These are phyloP conservation scores for Polyergus mexicanus DNA, from an alignment of 1,140 invertebrate species.

Conservation along the genomic window DNA sequence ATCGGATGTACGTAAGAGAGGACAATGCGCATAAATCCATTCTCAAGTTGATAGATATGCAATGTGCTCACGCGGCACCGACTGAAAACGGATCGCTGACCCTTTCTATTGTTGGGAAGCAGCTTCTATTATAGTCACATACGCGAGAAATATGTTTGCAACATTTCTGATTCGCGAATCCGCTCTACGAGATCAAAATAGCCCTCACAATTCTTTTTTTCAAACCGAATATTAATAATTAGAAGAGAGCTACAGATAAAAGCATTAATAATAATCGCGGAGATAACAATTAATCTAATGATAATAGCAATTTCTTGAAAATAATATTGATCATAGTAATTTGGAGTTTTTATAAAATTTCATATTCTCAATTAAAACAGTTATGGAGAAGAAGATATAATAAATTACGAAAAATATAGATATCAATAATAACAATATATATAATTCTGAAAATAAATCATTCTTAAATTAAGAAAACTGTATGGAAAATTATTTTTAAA, in stretches of 20 bases:
- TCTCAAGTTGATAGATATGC: conserved; percentile 73
- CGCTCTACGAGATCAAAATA: background rate
- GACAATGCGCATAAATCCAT: conserved; percentile 72
- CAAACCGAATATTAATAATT: conserved; percentile 1
- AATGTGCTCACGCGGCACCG: conserved; percentile 61
- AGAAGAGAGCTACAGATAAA: background rate
- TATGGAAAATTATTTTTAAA: background rate
- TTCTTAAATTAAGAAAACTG: background rate
- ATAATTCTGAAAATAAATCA: background rate
- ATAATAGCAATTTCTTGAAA: background rate
- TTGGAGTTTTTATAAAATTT: background rate
- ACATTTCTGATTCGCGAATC: background rate
- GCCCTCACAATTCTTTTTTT: background rate
- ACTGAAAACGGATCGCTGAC: conserved; percentile 65
- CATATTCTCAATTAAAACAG: background rate
- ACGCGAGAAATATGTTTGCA: background rate
- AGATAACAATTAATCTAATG: background rate
- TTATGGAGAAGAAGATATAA: background rate
- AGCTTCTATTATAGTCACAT: conserved; percentile 53
- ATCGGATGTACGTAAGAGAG: conserved; percentile 22
- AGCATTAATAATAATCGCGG: too few species aligned
- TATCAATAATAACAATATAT: conserved; percentile 7
- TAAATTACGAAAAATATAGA: background rate
- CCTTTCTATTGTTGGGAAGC: conserved; percentile 67
- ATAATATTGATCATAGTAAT: too few species aligned